Evolutionary conservation across 2,113 vertebrate genomes (phyloP).

Genomic region (Sula dactylatra): DNA sequence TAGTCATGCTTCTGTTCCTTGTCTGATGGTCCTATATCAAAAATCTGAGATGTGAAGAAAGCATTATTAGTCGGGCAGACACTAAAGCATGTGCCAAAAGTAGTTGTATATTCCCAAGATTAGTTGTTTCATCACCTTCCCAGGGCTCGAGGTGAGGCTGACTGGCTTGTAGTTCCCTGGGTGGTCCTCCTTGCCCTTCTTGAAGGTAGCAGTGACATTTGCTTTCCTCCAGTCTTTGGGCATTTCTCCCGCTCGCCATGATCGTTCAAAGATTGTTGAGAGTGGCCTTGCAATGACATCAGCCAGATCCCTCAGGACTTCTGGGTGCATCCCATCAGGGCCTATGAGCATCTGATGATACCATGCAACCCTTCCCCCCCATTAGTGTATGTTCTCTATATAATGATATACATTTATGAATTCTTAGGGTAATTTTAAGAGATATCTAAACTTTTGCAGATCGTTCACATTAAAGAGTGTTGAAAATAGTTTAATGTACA

Average conservation of each 20-base stretch:
- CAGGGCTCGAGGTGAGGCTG: background rate
- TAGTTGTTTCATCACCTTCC: background rate
- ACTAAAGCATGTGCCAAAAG: background rate
- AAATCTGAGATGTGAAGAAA: background rate
- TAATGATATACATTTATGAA: background rate
- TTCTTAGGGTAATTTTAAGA: background rate
- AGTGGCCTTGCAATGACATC: background rate
- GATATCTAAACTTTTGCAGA: background rate
- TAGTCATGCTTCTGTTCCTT: background rate
- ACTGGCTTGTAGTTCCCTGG: background rate
- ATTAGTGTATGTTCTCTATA: background rate
- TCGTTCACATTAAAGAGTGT: background rate
- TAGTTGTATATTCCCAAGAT: background rate
- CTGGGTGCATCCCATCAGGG: background rate
- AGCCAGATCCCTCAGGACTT: background rate
- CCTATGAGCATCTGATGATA: background rate
- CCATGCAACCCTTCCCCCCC: no score
- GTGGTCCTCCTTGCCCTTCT: background rate
- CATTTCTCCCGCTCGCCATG: accelerated
- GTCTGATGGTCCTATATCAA: background rate
- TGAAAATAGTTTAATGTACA: background rate
- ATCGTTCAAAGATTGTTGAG: background rate
- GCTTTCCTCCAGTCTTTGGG: background rate
- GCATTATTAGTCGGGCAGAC: background rate
- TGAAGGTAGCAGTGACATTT: background rate